Conservation (phyloP, 2,797 vertebrate genomes). For the Phoebastria nigripes region DNA sequence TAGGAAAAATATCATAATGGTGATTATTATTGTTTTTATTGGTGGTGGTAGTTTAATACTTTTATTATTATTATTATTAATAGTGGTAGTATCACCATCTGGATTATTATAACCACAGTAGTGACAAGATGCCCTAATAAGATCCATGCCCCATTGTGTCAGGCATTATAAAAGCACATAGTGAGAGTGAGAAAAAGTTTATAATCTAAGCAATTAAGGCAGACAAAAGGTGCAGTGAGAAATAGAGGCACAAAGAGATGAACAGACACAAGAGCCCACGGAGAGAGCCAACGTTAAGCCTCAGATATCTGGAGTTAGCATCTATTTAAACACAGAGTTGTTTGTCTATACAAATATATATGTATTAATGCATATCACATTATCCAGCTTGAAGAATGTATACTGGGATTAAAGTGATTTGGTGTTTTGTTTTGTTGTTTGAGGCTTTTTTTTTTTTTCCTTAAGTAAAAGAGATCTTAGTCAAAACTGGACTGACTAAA, state of each 20-base stretch:
- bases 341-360: background rate
- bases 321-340: background rate
- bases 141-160: background rate
- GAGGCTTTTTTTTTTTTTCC: background rate
- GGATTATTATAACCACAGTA: background rate
- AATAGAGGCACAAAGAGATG: background rate
- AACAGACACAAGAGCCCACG: background rate
- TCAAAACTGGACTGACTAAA: background rate
- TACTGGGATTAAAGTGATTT: background rate
- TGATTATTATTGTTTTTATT: background rate
- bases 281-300: background rate
- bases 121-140: background rate
- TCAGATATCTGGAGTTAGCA: background rate
- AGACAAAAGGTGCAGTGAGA: slow-evolving; percentile 39
- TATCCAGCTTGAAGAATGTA: background rate
- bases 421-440: background rate
- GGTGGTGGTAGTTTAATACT: background rate
- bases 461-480: background rate
- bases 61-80: background rate
- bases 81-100: background rate
- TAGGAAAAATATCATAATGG: background rate
- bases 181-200: slow-evolving; percentile 18
- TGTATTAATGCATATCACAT: background rate
- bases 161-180: background rate
- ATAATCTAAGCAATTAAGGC: background rate